These are phyloP conservation scores for Oplegnathus fasciatus DNA, from an alignment of 2,113 vertebrate species.

Conservation along the genomic window DNA sequence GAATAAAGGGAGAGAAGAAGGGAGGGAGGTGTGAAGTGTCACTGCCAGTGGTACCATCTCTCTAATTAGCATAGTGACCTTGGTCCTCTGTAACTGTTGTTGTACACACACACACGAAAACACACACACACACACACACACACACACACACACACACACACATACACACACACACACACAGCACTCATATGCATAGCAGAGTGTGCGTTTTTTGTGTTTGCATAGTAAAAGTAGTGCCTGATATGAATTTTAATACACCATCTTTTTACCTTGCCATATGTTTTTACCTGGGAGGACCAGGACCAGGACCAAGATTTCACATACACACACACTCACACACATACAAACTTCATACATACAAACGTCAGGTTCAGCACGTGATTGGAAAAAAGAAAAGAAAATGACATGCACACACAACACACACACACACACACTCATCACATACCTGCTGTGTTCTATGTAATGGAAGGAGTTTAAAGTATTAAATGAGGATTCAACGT, in stretches of 20 bases:
- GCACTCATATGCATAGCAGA: not conserved
- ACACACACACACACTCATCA: not conserved
- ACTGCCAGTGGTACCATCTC: slow-evolving; percentile 68
- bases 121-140: too few relatives aligned
- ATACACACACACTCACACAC: not conserved
- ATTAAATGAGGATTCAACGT: not conserved
- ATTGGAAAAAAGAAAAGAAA: not conserved
- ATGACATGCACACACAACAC: not conserved
- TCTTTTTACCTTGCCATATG: slow-evolving; percentile 9
- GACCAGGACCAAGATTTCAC: not conserved
- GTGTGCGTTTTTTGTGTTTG: slow-evolving; percentile 14
- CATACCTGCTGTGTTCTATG: not conserved
- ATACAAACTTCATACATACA: too few relatives aligned
- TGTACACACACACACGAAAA: slow-evolving; percentile 30
- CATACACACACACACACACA: slow-evolving; percentile 31
- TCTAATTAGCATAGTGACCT: slow-evolving; percentile 82
- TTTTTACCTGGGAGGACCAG: not conserved
- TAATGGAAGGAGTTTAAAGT: not conserved
- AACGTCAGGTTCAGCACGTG: too few relatives aligned
- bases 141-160: slow-evolving; percentile 14
- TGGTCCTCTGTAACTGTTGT: slow-evolving; percentile 69
- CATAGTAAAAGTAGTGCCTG: slow-evolving; percentile 4
- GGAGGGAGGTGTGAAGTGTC: slow-evolving; percentile 78
- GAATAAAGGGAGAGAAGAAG: slow-evolving; percentile 49
- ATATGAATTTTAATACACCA: slow-evolving; percentile 28